Base-by-base conservation (phyloP, 2,113 vertebrate species). In the Psittacus erithacus region DNA sequence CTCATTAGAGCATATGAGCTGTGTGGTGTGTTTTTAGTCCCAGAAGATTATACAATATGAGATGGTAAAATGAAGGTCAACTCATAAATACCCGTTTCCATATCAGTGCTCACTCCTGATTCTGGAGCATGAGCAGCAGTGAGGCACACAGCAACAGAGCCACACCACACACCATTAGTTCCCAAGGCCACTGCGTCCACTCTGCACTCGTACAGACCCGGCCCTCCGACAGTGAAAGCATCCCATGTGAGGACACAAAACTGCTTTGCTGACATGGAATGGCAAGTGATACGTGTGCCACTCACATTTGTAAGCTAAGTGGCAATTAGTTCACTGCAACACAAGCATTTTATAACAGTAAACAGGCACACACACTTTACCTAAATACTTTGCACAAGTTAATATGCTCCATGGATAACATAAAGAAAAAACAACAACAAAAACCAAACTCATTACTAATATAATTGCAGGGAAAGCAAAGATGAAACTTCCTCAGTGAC, bases 61-160 rank as follows among this genome's bases (percentile, higher is more conserved):
- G 82, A 86, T 12, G 53, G 35, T 67, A 88, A 93, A 96, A 83
- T 88, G 90, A 93, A 96, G 92, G 92, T 92, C 95, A 95, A 43
- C 64, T 67, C 87, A 80, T 70, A 93, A 85, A 88, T 47, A 71
- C 55, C 12, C 5, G 3, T 82, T 87, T 84, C 84, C 7, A 0
- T 64, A 73, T 18, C 65, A 91, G 74, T 0, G 8, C 74, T 91
- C 81, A 3, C 64, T 23, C n/a, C n/a, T n/a, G 73, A 50, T 23
- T 46, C 53, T 5, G 39, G 74, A 85, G 70, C 44, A 41, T 15
- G 5, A 28, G 82, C 53, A 47, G 76, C 77, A 77, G 62, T 1
- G 0, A 50, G 46, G 24, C 11, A 17, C 0, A 0, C 27, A 52
- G 73, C 43, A 90, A 27, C 43, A 90, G 27, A 41, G 67, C 29